Conservation (phyloP, 2,797 vertebrate species). For the Botia almorhae region DNA sequence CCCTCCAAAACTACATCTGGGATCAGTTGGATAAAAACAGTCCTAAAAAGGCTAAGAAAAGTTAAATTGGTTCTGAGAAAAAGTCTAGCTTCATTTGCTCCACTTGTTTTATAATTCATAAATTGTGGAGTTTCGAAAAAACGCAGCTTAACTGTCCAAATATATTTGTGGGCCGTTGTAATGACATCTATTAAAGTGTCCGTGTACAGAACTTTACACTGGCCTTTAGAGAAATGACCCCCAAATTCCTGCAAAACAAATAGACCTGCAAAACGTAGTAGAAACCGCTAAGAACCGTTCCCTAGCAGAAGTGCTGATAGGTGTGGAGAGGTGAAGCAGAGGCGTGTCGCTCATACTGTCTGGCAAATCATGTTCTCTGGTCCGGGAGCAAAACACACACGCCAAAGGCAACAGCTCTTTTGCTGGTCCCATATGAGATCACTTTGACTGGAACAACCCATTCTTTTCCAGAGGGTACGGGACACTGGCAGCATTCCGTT, state of each 20-base stretch:
- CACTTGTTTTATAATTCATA: no score
- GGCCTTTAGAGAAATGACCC: not conserved
- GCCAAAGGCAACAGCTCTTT: constrained; percentile 76
- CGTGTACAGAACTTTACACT: constrained; percentile 30
- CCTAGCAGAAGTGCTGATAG: constrained; percentile 38
- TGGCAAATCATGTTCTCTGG: constrained; percentile 69
- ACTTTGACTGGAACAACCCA: constrained; percentile 75
- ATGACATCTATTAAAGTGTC: constrained; percentile 40
- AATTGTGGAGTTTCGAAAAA: not conserved
- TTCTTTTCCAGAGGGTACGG: constrained; percentile 57
- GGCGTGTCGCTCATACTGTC: constrained; percentile 71
- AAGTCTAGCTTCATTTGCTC: no score
- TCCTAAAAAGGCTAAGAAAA: no score
- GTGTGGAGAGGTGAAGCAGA: constrained; percentile 52
- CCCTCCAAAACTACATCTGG: no score
- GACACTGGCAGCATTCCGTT: constrained; percentile 56
- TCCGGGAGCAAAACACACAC: constrained; percentile 67
- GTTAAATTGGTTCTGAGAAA: no score
- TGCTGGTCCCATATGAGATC: constrained; percentile 68
- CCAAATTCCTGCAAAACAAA: not conserved
- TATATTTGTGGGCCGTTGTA: not conserved
- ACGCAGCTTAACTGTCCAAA: not conserved
- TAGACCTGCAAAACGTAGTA: constrained; percentile 12
- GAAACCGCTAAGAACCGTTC: constrained; percentile 26
- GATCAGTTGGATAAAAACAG: no score